Evolutionary conservation across 2,797 vertebrate genomes (phyloP), one percentile per base, ranked within the genome.

Genomic region (Xerus rutilus): DNA sequence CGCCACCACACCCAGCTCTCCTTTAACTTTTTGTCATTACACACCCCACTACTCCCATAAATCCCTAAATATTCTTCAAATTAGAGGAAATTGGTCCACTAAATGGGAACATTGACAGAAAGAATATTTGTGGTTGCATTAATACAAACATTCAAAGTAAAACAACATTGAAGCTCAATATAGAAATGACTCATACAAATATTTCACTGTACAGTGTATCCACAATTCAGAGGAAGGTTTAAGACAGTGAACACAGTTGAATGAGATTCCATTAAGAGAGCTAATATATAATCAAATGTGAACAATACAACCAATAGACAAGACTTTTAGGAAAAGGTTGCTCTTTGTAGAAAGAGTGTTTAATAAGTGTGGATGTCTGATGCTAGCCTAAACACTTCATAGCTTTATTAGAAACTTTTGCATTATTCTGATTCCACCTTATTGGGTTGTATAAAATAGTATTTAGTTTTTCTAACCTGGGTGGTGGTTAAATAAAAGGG

Each of bases 121-220:
- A 73, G 23, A 57, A 79, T 32, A 67, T 62, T n/a, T 77, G 62
- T 25, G 73, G 43, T 57, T 87, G 10, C 5, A 15, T 85, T 81
- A 89, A 88, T 49, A 39, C 5, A 74, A 25, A 67, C 15, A 62
- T 72, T 88, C 59, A 79, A 67, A 89, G 57, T 92, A 81, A 92
- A 76, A 85, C 17, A 57, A 43, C 5, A 67, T 17, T 62, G 49
- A 84, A 18, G 54, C 18, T 59, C 45, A 69, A 77, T 64, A 14
- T 28, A 39, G 32, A 92, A 94, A 88, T 32, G 45, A 76, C 8
- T 93, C 30, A 70, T 62, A 64, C 35, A 72, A 47, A 49, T 52
- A 70, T 78, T 64, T 65, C 73, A 47, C 64, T 82, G 13, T 30
- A 69, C 39, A 52, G 10, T 59, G 6, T 10, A 47, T 62, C 45